Conservation (phyloP, 2,888 invertebrate species). For the Epirrhoe alternata region DNA sequence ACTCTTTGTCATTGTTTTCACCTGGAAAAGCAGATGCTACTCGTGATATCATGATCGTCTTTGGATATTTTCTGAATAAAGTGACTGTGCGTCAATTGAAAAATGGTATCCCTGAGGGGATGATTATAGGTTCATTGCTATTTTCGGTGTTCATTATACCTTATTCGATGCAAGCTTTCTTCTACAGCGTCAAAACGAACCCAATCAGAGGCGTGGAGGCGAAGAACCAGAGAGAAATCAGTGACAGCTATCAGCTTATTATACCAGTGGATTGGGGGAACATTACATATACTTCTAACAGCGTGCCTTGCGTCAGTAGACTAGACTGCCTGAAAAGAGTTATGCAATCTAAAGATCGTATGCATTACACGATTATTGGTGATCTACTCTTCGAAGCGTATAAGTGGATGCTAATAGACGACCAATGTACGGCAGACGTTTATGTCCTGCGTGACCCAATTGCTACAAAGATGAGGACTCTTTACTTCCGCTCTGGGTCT, state of each 20-base stretch:
- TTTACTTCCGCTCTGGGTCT: constrained; percentile 57
- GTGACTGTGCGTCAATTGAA: constrained; percentile 33
- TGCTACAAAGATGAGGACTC: constrained; percentile 40
- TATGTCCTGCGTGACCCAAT: constrained; percentile 46
- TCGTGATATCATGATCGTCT: constrained; percentile 48
- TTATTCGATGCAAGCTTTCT: constrained; percentile 49
- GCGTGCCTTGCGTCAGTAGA: constrained; percentile 41
- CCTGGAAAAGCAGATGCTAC: constrained; percentile 35
- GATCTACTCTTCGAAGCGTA: constrained; percentile 36
- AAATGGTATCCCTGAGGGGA: constrained; percentile 41
- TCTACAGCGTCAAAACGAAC: constrained; percentile 49
- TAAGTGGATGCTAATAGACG: constrained; percentile 45
- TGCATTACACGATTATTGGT: constrained; percentile 47
- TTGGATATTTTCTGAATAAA: constrained; percentile 55
- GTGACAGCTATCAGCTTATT: constrained; percentile 29
- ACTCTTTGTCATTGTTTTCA: constrained; percentile 46
- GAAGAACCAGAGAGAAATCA: constrained; percentile 39
- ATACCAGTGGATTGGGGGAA: constrained; percentile 27
- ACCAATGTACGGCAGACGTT: constrained; percentile 41
- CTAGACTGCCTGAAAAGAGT: constrained; percentile 49
- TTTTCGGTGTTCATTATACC: constrained; percentile 51
- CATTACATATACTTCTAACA: neutral
- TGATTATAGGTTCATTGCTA: constrained; percentile 49
- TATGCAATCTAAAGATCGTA: constrained; percentile 31
- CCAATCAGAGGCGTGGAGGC: constrained; percentile 49